These are phyloP conservation scores for Agriopis leucophaearia DNA, from an alignment of 2,888 invertebrate genomes.

Conservation along the genomic window DNA sequence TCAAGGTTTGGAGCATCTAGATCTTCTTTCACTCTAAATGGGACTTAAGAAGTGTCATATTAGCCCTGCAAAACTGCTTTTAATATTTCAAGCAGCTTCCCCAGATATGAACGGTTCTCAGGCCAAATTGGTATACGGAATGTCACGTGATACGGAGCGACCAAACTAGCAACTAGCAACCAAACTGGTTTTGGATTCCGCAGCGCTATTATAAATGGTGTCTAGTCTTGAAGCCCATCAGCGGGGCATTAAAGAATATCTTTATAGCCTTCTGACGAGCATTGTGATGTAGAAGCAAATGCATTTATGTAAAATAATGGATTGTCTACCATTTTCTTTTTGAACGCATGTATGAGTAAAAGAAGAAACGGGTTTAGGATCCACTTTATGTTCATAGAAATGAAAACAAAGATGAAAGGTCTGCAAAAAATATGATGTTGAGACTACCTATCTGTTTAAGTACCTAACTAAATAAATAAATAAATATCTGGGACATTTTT, in stretches of 20 bases:
- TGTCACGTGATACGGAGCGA: conserved; percentile 20
- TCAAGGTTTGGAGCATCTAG: neutral
- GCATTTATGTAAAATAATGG: conserved; percentile 20
- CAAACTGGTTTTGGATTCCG: conserved; percentile 35
- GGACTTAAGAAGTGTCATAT: neutral
- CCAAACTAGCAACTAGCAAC: conserved; percentile 26
- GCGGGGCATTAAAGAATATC: conserved; percentile 29
- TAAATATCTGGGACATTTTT: too few species aligned
- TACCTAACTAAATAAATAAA: too few species aligned
- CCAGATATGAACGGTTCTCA: conserved; percentile 18
- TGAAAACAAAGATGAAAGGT: neutral
- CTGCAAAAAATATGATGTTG: too few species aligned
- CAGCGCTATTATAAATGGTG: conserved; percentile 34
- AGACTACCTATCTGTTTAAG: too few species aligned
- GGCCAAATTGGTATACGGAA: conserved; percentile 4
- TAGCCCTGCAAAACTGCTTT: neutral
- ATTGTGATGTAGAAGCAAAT: conserved; percentile 24
- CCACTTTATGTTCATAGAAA: conserved; percentile 1
- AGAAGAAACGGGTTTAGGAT: conserved; percentile 11
- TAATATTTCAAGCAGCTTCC: neutral
- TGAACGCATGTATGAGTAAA: conserved; percentile 8
- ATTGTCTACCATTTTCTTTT: conserved; percentile 14
- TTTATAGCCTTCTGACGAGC: conserved; percentile 30
- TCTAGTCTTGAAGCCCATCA: conserved; percentile 35
- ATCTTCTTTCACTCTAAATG: neutral